Percentiles rank a stretch among this genome's conserved stretches.
Evolutionary conservation across 2,888 invertebrate species (phyloP).

Genomic region (Bhutanitis thaidina): DNA sequence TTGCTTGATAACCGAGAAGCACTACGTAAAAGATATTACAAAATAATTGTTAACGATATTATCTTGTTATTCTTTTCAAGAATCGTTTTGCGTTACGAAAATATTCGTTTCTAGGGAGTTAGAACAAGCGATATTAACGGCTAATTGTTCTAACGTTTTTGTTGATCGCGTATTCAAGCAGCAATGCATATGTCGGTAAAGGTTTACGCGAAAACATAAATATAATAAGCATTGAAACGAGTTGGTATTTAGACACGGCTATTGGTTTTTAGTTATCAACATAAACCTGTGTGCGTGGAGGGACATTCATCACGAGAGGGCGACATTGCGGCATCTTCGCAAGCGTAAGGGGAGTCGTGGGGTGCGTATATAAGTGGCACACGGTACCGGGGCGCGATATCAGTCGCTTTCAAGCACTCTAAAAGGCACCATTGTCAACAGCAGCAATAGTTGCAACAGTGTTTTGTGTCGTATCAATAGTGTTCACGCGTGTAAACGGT

Average conservation of each 20-base stretch:
- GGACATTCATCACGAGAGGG: slow-evolving; percentile 52
- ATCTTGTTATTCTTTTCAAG: slow-evolving; percentile 33
- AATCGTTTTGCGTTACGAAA: slow-evolving; percentile 45
- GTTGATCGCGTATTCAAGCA: slow-evolving; percentile 24
- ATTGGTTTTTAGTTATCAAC: slow-evolving; percentile 34
- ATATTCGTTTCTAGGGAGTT: slow-evolving; percentile 19
- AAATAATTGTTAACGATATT: slow-evolving; percentile 61
- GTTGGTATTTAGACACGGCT: slow-evolving; percentile 45
- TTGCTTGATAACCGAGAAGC: slow-evolving; percentile 52
- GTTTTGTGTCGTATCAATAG: slow-evolving; percentile 58
- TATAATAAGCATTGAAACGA: slow-evolving; percentile 21
- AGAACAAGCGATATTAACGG: not conserved
- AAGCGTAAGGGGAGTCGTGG: slow-evolving; percentile 44
- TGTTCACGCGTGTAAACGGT: slow-evolving; percentile 48
- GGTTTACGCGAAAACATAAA: not conserved
- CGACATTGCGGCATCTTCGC: slow-evolving; percentile 61
- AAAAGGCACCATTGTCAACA: slow-evolving; percentile 49
- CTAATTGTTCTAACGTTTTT: slow-evolving; percentile 32
- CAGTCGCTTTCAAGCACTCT: slow-evolving; percentile 51
- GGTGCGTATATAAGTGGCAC: slow-evolving; percentile 62
- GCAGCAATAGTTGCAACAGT: slow-evolving; percentile 36
- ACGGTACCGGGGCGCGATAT: slow-evolving; percentile 55
- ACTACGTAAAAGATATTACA: slow-evolving; percentile 47
- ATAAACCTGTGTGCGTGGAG: slow-evolving; percentile 38
- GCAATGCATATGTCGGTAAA: slow-evolving; percentile 34